A percentile compares a stretch with the other conserved stretches of the same genome.
phyloP scores from a whole-genome alignment of 2,113 vertebrate species.

The Sander vitreus region DNA sequence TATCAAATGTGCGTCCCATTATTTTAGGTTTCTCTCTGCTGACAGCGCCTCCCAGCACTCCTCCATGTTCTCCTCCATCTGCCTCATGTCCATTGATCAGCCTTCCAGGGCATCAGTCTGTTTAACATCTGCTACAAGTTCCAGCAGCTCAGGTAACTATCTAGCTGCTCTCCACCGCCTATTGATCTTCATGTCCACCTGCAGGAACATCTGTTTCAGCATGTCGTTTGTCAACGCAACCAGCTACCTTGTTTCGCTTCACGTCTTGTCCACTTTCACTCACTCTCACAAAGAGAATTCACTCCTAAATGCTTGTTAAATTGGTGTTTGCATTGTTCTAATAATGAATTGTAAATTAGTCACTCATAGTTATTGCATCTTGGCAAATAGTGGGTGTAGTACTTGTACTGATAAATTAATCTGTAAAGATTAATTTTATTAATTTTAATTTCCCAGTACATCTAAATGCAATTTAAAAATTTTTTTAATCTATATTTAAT shows the following conservation, averaged over 20 bases:
- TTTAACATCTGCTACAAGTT: conserved; percentile 87
- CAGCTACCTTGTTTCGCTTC: conserved; percentile 73
- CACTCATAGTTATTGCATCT: conserved; percentile 2
- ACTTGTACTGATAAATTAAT: conserved; percentile 12
- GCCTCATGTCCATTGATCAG: conserved; percentile 87
- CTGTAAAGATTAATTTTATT: neutral
- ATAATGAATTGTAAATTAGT: conserved; percentile 54
- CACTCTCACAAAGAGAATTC: conserved; percentile 55
- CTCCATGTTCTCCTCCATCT: conserved; percentile 85
- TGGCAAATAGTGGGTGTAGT: neutral
- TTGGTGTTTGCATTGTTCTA: conserved; percentile 53
- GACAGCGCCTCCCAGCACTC: conserved; percentile 75
- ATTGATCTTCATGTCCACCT: conserved; percentile 87
- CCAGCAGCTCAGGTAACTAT: conserved; percentile 86
- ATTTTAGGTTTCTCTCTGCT: conserved; percentile 76
- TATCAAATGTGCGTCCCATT: conserved; percentile 82
- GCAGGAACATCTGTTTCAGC: conserved; percentile 85
- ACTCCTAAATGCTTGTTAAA: conserved; percentile 54
- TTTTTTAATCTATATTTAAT: conserved; percentile 14
- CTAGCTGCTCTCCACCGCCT: conserved; percentile 76
- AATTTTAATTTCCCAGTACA: neutral
- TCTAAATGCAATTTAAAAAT: neutral
- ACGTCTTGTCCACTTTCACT: conserved; percentile 76
- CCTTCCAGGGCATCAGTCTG: conserved; percentile 86
- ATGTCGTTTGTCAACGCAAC: conserved; percentile 79